phyloP scores from a whole-genome alignment of 53 echinoderm and acorn worm species.

The Glandiceps talaboti region DNA sequence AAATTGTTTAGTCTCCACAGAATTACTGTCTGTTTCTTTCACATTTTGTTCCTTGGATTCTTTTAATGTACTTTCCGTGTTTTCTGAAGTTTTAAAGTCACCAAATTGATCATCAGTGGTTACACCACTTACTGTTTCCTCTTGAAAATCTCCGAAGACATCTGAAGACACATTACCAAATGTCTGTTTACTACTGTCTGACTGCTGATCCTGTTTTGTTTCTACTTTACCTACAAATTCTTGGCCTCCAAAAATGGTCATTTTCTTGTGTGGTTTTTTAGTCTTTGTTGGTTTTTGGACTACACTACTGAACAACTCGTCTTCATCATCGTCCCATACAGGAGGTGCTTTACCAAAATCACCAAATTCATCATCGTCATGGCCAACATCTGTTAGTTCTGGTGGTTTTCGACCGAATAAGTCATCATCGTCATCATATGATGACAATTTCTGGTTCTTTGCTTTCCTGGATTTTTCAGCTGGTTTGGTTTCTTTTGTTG shows the following conservation, averaged over 20 bases:
- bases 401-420: not conserved
- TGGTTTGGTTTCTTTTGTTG: not conserved
- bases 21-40: not conserved
- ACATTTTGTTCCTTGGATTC: not conserved
- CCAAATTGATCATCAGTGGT: not conserved
- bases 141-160: too few relatives aligned
- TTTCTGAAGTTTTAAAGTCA: not conserved
- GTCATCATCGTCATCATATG: not conserved
- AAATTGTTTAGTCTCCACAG: not conserved
- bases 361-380: not conserved
- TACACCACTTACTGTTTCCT: too few relatives aligned
- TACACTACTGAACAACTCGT: not conserved
- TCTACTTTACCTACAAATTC: not conserved
- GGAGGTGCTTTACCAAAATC: not conserved
- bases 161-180: not conserved
- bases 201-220: not conserved
- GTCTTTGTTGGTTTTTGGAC: not conserved
- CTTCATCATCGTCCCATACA: not conserved
- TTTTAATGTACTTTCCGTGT: not conserved
- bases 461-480: not conserved
- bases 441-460: not conserved
- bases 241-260: not conserved
- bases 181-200: not conserved
- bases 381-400: not conserved
- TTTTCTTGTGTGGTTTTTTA: not conserved